Conservation (phyloP, 2,113 vertebrate genomes). For the Hemicordylus capensis region DNA sequence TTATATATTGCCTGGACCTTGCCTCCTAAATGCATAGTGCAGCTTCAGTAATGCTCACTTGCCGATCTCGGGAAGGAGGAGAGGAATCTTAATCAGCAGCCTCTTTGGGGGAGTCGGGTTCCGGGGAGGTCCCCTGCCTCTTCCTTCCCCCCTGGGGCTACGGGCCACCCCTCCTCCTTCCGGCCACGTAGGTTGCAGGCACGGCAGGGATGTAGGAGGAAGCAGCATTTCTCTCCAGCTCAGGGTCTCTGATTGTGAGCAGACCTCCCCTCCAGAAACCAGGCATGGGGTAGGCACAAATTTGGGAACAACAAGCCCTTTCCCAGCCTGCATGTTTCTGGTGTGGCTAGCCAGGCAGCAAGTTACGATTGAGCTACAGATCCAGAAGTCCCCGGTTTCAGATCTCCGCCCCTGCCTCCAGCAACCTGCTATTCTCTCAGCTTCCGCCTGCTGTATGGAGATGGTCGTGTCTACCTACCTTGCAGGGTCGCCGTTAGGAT, state of each 20-base stretch:
- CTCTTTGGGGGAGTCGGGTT: not conserved
- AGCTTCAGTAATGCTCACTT: not conserved
- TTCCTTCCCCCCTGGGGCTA: not conserved
- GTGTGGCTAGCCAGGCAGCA: no score
- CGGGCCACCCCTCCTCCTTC: no score
- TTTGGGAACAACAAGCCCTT: not conserved
- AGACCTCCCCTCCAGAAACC: not conserved
- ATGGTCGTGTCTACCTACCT: not conserved
- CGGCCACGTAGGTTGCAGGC: not conserved
- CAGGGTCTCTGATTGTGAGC: not conserved
- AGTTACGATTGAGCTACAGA: no score
- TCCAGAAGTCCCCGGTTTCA: not conserved
- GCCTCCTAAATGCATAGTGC: not conserved
- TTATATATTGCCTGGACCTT: not conserved
- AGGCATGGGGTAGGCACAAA: no score
- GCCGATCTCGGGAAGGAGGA: not conserved
- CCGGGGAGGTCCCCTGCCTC: not conserved
- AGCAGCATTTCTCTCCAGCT: not conserved
- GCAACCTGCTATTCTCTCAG: not conserved
- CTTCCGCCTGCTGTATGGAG: not conserved
- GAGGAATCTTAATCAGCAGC: not conserved
- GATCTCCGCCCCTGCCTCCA: not conserved
- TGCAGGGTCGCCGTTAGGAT: not conserved
- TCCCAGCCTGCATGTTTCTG: not conserved
- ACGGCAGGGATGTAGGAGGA: not conserved